A percentile compares a stretch with the other conserved stretches of the same genome.
These are phyloP conservation scores for Nineta flava DNA, from an alignment of 2,888 invertebrate genomes.

Conservation along the genomic window DNA sequence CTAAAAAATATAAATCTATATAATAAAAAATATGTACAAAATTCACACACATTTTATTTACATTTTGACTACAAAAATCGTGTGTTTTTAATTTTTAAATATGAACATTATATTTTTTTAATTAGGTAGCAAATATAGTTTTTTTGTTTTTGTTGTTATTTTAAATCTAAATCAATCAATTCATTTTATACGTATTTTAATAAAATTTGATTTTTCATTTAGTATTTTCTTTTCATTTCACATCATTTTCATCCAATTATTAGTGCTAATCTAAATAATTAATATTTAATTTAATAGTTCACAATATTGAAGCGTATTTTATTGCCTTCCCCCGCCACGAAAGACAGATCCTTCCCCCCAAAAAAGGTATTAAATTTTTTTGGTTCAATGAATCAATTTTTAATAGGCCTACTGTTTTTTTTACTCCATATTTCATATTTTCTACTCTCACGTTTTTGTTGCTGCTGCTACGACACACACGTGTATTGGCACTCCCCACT, in stretches of 20 bases:
- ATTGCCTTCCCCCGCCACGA: slow-evolving; percentile 26
- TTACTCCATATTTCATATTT: too few relatives aligned
- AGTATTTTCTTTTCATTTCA: background rate
- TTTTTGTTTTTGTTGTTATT: too few relatives aligned
- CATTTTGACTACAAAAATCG: background rate
- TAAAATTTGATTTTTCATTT: background rate
- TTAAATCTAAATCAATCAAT: too few relatives aligned
- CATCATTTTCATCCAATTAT: background rate
- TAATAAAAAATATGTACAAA: background rate
- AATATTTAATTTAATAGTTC: background rate
- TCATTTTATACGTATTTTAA: background rate
- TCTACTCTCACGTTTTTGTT: too few relatives aligned
- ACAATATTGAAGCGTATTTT: slow-evolving; percentile 26
- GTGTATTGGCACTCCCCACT: too few relatives aligned
- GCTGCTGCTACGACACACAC: too few relatives aligned
- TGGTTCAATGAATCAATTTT: too few relatives aligned
- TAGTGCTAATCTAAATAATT: background rate
- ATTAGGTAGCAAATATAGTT: background rate
- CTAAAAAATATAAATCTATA: background rate
- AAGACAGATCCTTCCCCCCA: slow-evolving; percentile 2
- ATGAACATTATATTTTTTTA: background rate
- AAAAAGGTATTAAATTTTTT: slow-evolving; percentile 10
- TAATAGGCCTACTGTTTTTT: too few relatives aligned
- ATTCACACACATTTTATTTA: background rate
- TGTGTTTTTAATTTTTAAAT: background rate